Evolutionary conservation across 2,113 vertebrate species (phyloP), one percentile per base, ranked within the genome.

Genomic region (Lophochroa leadbeateri): DNA sequence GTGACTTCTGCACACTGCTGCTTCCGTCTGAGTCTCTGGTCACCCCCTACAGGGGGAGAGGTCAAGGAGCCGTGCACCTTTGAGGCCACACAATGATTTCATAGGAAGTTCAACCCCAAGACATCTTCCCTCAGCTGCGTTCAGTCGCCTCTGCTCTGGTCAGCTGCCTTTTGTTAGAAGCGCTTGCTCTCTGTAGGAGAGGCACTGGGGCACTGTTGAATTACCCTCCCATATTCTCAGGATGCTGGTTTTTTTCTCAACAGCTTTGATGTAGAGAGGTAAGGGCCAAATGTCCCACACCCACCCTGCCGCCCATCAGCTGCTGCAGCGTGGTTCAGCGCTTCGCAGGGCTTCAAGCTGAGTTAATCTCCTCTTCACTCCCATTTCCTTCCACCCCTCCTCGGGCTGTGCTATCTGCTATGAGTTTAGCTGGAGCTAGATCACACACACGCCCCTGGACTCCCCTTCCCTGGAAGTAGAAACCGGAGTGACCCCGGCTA

Each of bases 81-180:
- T 71, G 58, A 77, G 83, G 80, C 47, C 84, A 95, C 91, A 88
- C 89, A 92, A 80, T 57, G 74, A 80, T 88, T 91, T 77, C 57
- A 89, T 69, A 93, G 91, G 89, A 97, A 91, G 91, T 84, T 55
- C 75, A 90, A 61, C 20, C 53, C 74, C 79, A 64, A 95, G 95
- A 94, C 96, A 94, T 96, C 89, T 97, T 97, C 43, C 39, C 79
- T 97, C 96, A 98, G 96, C 95, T 95, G 92, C 63, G 75, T 94
- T 97, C 95, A 96, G 97, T 95, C 75, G 20, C 64, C 74, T 29
- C 47, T 84, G 88, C 86, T 92, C 82, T 69, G 95, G 97, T 97
- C 97, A 98, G 97, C 92, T 97, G 95, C 93, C 97, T 97, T 98
- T 98, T 98, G 97, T 98, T 97, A 94, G 92, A 93, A 94, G 79